These are phyloP conservation scores for Coremacera marginata DNA, from an alignment of 2,888 invertebrate genomes.

Conservation along the genomic window DNA sequence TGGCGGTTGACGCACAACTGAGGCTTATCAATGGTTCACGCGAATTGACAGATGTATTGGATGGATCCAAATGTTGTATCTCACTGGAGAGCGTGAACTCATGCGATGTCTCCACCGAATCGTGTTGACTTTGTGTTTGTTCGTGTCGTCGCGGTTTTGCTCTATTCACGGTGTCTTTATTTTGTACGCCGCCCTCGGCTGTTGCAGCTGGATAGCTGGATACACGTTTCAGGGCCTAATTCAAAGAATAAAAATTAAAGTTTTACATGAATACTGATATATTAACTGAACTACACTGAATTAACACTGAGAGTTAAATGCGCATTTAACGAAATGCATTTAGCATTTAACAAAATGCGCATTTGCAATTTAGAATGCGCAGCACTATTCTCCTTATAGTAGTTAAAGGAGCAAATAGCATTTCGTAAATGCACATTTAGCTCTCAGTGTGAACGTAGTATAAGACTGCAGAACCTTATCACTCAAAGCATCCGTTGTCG, in stretches of 20 bases:
- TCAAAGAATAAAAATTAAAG: not conserved
- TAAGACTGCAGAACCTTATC: conserved; percentile 62
- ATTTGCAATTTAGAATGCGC: no score
- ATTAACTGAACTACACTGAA: no score
- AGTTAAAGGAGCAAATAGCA: no score
- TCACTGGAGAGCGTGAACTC: conserved; percentile 64
- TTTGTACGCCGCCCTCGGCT: conserved; percentile 65
- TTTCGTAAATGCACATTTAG: no score
- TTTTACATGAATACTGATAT: not conserved
- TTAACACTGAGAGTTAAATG: no score
- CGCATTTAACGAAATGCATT: no score
- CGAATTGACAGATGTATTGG: conserved; percentile 69
- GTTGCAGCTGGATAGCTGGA: conserved; percentile 76
- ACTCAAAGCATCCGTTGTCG: conserved; percentile 54
- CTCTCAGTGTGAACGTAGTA: no score
- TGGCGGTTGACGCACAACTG: conserved; percentile 57
- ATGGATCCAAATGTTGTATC: conserved; percentile 62
- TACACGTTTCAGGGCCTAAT: conserved; percentile 76
- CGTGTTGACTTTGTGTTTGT: conserved; percentile 76
- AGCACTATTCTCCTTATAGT: no score
- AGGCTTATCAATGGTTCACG: conserved; percentile 76
- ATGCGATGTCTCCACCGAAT: conserved; percentile 70
- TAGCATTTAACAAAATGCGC: no score
- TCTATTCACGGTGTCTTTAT: conserved; percentile 67
- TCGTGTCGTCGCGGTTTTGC: conserved; percentile 71